Evolutionary conservation across 1,140 invertebrate genomes (phyloP).

Genomic region (Drosophila cardini): DNA sequence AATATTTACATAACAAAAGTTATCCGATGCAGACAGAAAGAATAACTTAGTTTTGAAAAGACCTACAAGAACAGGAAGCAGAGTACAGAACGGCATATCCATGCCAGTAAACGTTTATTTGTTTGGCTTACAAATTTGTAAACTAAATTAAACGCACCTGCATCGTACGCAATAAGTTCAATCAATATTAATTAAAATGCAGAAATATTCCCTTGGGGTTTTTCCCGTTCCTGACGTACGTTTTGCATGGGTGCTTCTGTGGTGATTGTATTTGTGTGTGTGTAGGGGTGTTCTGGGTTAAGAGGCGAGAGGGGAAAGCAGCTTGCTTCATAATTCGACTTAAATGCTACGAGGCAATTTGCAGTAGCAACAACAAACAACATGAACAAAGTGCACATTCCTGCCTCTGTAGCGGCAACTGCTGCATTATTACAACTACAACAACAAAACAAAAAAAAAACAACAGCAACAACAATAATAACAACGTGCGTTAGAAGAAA

Average conservation of each 20-base stretch:
- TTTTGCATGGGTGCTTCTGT: conserved; percentile 51
- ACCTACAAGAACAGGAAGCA: neutral
- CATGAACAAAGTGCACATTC: conserved; percentile 73
- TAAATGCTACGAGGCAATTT: conserved; percentile 80
- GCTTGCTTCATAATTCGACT: conserved; percentile 76
- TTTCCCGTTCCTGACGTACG: conserved; percentile 27
- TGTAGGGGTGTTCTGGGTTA: neutral
- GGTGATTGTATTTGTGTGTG: conserved; percentile 9
- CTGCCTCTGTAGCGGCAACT: conserved; percentile 62
- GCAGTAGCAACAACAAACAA: conserved; percentile 59
- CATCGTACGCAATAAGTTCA: conserved; percentile 56
- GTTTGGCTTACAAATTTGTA: conserved; percentile 42
- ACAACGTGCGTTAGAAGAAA: conserved; percentile 61
- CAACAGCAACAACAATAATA: conserved; percentile 42
- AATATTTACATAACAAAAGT: neutral
- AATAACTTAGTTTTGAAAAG: neutral
- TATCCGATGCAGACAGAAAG: neutral
- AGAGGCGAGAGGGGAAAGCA: conserved; percentile 3
- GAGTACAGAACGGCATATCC: neutral
- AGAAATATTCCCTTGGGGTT: conserved; percentile 63
- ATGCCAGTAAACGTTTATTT: conserved; percentile 17
- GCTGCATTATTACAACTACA: conserved; percentile 42
- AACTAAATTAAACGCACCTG: conserved; percentile 51
- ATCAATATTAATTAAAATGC: conserved; percentile 83
- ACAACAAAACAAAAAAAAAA: conserved; percentile 50